A percentile compares a stretch with the other conserved stretches of the same genome.
Conservation (phyloP, 2,888 invertebrate species). For the Entomobrya proxima region DNA sequence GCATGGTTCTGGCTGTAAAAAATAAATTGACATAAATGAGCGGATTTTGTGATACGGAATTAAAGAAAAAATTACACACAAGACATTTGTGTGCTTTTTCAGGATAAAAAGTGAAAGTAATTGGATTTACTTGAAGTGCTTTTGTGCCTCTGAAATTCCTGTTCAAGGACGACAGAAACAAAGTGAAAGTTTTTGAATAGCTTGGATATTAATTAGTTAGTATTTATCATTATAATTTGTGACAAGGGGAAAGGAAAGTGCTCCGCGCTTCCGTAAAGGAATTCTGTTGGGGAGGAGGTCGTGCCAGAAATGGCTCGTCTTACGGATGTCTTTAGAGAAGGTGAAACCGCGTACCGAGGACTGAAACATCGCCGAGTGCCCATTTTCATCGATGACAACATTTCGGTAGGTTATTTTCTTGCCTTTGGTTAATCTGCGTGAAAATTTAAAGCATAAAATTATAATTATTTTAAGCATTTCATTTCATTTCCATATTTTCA, state of each 20-base stretch:
- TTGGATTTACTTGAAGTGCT: background rate
- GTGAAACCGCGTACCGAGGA: slow-evolving; percentile 68
- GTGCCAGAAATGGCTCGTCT: slow-evolving; percentile 71
- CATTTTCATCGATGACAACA: slow-evolving; percentile 71
- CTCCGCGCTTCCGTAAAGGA: background rate
- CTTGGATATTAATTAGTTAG: too few species aligned
- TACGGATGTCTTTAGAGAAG: slow-evolving; percentile 71
- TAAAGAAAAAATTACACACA: background rate
- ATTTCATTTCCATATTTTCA: too few species aligned
- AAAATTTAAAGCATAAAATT: too few species aligned
- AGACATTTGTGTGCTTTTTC: too few species aligned
- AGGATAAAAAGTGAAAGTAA: background rate
- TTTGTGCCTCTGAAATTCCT: background rate
- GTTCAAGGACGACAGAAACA: background rate
- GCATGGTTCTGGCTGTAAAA: too few species aligned
- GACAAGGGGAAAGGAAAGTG: background rate
- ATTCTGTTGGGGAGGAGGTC: slow-evolving; percentile 16
- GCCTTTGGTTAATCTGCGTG: background rate
- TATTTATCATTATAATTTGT: too few species aligned
- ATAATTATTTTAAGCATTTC: too few species aligned
- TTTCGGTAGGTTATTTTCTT: slow-evolving; percentile 61
- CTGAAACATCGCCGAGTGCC: slow-evolving; percentile 71
- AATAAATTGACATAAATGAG: too few species aligned
- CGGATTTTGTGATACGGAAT: too few species aligned
- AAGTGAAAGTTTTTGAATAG: background rate